Conservation (phyloP, 2,888 invertebrate species). For the Uropetala carovei region DNA sequence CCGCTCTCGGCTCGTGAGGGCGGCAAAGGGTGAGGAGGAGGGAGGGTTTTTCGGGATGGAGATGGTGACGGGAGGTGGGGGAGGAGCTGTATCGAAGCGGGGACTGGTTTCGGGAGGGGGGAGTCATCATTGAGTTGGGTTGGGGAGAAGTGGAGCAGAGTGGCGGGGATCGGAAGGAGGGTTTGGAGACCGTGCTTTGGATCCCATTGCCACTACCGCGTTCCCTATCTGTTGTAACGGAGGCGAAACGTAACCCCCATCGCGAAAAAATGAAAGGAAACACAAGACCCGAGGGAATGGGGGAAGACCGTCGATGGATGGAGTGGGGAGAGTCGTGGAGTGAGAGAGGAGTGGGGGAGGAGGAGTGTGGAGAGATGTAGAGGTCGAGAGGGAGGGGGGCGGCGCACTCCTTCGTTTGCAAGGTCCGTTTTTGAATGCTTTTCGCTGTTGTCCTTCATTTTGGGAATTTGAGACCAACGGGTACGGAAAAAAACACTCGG, state of each 20-base stretch:
- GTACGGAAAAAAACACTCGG: constrained; percentile 24
- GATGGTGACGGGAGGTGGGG: background rate
- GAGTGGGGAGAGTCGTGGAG: background rate
- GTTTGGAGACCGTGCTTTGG: background rate
- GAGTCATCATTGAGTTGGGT: too few species aligned
- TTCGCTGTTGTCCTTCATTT: constrained; percentile 62
- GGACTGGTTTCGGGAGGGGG: too few species aligned
- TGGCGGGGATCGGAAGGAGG: too few species aligned
- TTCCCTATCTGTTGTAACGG: constrained; percentile 49
- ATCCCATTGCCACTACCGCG: background rate
- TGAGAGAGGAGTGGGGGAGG: background rate
- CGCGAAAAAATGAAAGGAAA: background rate
- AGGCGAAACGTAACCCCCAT: constrained; percentile 23
- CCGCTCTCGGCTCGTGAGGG: background rate
- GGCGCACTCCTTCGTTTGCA: background rate
- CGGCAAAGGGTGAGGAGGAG: background rate
- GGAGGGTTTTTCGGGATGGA: background rate
- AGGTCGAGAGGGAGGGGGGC: background rate
- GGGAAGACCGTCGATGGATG: background rate
- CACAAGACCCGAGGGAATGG: background rate
- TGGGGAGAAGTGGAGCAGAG: too few species aligned
- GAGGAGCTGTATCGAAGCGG: background rate
- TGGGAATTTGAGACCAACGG: constrained; percentile 53
- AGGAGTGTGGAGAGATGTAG: background rate
- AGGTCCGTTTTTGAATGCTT: constrained; percentile 56